These are phyloP conservation scores for Xyrauchen texanus DNA, from an alignment of 2,113 vertebrate genomes.

Conservation along the genomic window DNA sequence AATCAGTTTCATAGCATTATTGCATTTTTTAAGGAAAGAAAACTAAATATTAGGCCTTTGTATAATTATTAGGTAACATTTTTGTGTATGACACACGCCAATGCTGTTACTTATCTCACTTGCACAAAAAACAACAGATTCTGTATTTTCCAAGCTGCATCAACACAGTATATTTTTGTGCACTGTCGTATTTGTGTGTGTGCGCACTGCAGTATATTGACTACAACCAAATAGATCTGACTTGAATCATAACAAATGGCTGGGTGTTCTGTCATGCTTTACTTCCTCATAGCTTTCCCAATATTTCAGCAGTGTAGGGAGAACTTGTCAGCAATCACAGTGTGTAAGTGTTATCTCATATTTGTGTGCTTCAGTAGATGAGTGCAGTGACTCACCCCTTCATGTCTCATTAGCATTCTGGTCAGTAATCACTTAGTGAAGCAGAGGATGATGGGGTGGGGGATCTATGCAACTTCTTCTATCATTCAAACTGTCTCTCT, in stretches of 20 bases:
- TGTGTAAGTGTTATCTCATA: conserved; percentile 21
- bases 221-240: not conserved
- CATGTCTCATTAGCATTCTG: conserved; percentile 48
- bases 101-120: too few relatives aligned
- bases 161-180: too few relatives aligned
- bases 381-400: conserved; percentile 47
- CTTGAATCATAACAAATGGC: conserved; percentile 26
- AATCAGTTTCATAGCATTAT: too few relatives aligned
- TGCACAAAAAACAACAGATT: too few relatives aligned
- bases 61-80: too few relatives aligned
- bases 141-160: too few relatives aligned
- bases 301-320: conserved; percentile 4
- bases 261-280: not conserved
- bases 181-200: not conserved
- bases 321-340: conserved; percentile 1
- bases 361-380: conserved; percentile 33
- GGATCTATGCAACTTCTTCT: not conserved
- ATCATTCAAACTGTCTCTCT: not conserved
- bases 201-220: conserved; percentile 20
- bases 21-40: too few relatives aligned
- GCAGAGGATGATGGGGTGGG: conserved; percentile 4
- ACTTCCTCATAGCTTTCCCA: conserved; percentile 15
- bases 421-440: conserved; percentile 46
- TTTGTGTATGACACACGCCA: too few relatives aligned
- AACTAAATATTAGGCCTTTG: too few relatives aligned